Base-by-base conservation (phyloP, 2,113 vertebrate species). In the Oncorhynchus mykiss region DNA sequence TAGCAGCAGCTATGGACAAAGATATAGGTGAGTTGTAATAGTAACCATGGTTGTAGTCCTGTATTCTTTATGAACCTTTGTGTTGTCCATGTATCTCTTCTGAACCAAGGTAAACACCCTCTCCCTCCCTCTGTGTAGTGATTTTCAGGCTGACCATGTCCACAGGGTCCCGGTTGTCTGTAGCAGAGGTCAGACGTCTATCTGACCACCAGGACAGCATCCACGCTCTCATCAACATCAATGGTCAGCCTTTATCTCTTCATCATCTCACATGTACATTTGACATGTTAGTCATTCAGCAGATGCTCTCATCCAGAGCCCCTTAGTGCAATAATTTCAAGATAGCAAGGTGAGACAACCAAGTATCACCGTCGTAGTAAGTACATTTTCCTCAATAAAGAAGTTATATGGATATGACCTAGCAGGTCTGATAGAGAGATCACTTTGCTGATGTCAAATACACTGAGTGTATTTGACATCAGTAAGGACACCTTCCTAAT, bases 1-100 rank as follows among this genome's bases (percentile, higher is more conserved):
- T 99, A 13, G 97, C 94, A 1, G 96, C 95, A 67, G 96, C 96
- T 4, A 88, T 95, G 87, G 96, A 97, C 79, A 97, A 92, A 92
- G 95, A 97, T 74, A 91, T 99, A 60, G 91, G 97, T 99, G 82
- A 94, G 93, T 51, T 20, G 2, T 68, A 1, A 5, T 39, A 16
- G 27, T 68, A 29, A 27, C 54, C 3, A 11, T 48, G 7, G 7
- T 48, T n/a, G 16, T 69, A n/a, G 20, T 45, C 34, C 31, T 18
- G 27, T 22, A 22, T 16, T 7, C 27, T n/a, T 68, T 18, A 20
- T 34, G 1, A 31, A 11, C 18, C 18, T 5, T 31, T 68, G 3
- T 1, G 18, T 45, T 48, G 8, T 70, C 80, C 78, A 67, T 69
- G 20, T 51, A 24, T 71, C 31, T 12, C 14, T 13, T 13, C 24